These are phyloP conservation scores for Drosophila antonietae DNA, from an alignment of 2,888 invertebrate species.

Conservation along the genomic window DNA sequence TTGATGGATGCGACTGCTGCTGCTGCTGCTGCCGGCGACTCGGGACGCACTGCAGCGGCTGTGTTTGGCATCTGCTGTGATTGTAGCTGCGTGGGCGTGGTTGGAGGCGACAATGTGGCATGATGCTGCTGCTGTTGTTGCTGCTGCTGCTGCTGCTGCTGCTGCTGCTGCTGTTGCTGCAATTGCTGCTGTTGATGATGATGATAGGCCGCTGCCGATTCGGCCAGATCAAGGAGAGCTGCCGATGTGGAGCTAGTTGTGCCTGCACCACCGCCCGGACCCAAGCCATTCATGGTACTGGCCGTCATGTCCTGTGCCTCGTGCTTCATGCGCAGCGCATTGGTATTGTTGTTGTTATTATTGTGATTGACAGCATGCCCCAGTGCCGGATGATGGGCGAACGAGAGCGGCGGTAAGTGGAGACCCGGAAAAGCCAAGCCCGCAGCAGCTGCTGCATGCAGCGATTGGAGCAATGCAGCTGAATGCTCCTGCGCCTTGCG, in stretches of 20 bases:
- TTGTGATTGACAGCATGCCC: slow-evolving; percentile 62
- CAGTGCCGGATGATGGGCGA: slow-evolving; percentile 83
- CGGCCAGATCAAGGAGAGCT: slow-evolving; percentile 66
- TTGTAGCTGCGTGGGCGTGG: slow-evolving; percentile 77
- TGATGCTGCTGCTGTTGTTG: too few relatives aligned
- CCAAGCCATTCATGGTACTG: slow-evolving; percentile 83
- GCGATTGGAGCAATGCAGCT: slow-evolving; percentile 92
- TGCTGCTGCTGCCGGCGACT: slow-evolving; percentile 40
- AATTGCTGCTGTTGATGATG: slow-evolving; percentile 71
- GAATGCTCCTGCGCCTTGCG: slow-evolving; percentile 98
- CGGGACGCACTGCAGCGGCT: slow-evolving; percentile 48
- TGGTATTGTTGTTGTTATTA: slow-evolving; percentile 81
- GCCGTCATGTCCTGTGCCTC: slow-evolving; percentile 84
- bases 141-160: slow-evolving; percentile 59
- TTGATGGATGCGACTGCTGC: slow-evolving; percentile 35
- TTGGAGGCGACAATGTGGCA: slow-evolving; percentile 78
- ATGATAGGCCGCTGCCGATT: slow-evolving; percentile 72
- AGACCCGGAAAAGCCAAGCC: slow-evolving; percentile 85
- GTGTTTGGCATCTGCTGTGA: slow-evolving; percentile 28
- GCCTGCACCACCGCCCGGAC: slow-evolving; percentile 44
- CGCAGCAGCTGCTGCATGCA: slow-evolving; percentile 87
- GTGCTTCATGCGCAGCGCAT: slow-evolving; percentile 75
- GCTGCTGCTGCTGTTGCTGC: slow-evolving; percentile 60
- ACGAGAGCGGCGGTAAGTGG: slow-evolving; percentile 85
- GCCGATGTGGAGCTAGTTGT: slow-evolving; percentile 59